Evolutionary conservation across 2,113 vertebrate genomes (phyloP), one percentile per base, ranked within the genome.

Genomic region (Neogobius melanostomus): DNA sequence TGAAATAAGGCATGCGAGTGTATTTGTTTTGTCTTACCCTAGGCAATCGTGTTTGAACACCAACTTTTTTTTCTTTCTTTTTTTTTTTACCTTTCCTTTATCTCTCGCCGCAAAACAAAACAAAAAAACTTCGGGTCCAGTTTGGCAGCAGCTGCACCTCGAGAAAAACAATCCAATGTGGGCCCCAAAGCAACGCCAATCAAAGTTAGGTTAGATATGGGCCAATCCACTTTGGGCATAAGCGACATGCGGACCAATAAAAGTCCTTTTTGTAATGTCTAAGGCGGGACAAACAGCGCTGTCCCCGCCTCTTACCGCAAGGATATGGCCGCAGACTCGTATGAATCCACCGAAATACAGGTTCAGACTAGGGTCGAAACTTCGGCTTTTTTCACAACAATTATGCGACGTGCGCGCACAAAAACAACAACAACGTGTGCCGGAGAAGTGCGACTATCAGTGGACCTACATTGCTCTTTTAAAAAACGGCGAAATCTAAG

Each of bases 321-420:
- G 36, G 90, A 91, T 89, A 93, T 94, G 92, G 93, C 92, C 84
- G 91, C 90, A 82, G 86, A 91, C 59, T 72, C 62, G 74, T 86
- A 77, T 43, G 76, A 88, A 86, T 49, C 86, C 71, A 81, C 72
- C 68, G 9, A 78, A 6, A 69, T 17, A n/a, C 43, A 74, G 66
- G 52, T 69, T 62, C 5, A 4, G 83, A 81, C 66, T 68, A 69
- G 75, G 75, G 81, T 80, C 28, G 17, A 80, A 91, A 90, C 88
- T 89, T 89, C 79, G 3, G 82, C 60, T 68, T 72, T 85, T 79
- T 66, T 28, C 21, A 11, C 44, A 12, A 63, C 79, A 87, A 83
- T 63, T 9, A 67, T 57, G n/a, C 62, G 59, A 70, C n/a, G 28
- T 59, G 53, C 8, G 9, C 36, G 21, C 21, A 68, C 7, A 66